These are phyloP conservation scores for Vireo altiloquus DNA, from an alignment of 2,113 vertebrate species.

Conservation along the genomic window DNA sequence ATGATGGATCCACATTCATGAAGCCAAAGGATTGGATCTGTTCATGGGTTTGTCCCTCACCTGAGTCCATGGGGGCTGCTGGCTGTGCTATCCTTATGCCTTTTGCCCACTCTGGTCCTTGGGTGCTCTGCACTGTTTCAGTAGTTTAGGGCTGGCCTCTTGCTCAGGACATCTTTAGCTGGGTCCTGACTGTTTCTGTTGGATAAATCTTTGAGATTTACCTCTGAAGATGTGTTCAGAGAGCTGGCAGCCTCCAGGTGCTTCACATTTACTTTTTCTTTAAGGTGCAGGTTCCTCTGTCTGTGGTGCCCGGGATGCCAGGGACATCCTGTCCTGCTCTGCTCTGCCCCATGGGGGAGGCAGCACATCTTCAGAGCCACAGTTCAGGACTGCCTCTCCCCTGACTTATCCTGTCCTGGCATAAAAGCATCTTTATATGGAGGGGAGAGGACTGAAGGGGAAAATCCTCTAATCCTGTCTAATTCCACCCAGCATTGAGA, in stretches of 20 bases:
- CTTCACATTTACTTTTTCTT: neutral
- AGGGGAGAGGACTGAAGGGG: neutral
- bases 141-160: neutral
- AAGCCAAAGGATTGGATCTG: neutral
- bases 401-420: neutral
- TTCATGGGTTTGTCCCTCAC: neutral
- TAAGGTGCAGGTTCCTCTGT: neutral
- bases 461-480: neutral
- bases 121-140: neutral
- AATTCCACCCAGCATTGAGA: neutral
- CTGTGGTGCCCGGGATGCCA: fast-evolving
- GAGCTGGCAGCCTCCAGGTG: neutral
- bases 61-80: neutral
- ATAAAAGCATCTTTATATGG: neutral
- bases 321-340: neutral
- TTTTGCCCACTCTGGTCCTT: neutral
- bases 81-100: neutral
- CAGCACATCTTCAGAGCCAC: neutral
- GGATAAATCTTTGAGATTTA: neutral
- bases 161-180: neutral
- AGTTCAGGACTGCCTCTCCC: neutral
- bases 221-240: neutral
- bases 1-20: fast-evolving
- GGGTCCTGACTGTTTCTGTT: neutral
- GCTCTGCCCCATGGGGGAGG: neutral